Percentiles rank a stretch among this genome's conserved stretches.
phyloP scores from a whole-genome alignment of 2,113 vertebrate genomes.

The Delphinapterus leucas region DNA sequence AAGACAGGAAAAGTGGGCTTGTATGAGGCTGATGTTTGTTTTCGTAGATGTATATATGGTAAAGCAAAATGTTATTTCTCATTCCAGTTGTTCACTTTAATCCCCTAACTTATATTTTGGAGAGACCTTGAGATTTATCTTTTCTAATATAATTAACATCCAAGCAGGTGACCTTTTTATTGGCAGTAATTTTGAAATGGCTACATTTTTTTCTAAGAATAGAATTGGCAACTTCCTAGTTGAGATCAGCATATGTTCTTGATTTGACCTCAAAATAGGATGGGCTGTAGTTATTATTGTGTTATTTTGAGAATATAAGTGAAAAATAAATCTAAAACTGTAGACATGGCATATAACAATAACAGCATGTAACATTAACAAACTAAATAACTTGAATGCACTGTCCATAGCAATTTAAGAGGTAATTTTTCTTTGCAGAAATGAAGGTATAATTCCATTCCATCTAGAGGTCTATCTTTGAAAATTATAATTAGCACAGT shows the following conservation, averaged over 20 bases:
- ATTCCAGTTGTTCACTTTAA: not conserved
- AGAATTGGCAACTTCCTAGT: not conserved
- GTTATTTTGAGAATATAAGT: not conserved
- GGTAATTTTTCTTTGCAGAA: not conserved
- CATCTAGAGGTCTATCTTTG: not conserved
- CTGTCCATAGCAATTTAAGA: not conserved
- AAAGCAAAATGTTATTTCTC: not conserved
- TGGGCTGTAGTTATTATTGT: not conserved
- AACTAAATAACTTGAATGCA: not conserved
- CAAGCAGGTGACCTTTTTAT: not conserved
- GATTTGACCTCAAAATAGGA: not conserved
- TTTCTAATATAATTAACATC: not conserved
- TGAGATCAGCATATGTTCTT: not conserved
- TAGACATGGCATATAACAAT: not conserved
- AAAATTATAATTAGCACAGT: not conserved
- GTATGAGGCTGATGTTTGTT: not conserved
- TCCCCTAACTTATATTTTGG: not conserved
- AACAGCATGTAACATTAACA: not conserved
- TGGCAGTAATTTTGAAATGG: not conserved
- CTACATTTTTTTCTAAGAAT: not conserved
- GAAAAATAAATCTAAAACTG: not conserved
- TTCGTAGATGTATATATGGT: fast-evolving
- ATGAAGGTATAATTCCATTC: not conserved
- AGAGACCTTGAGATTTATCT: not conserved
- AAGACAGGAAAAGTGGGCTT: fast-evolving